These are phyloP conservation scores for Octopus bimaculoides DNA, from an alignment of 1,140 invertebrate genomes.

Conservation along the genomic window DNA sequence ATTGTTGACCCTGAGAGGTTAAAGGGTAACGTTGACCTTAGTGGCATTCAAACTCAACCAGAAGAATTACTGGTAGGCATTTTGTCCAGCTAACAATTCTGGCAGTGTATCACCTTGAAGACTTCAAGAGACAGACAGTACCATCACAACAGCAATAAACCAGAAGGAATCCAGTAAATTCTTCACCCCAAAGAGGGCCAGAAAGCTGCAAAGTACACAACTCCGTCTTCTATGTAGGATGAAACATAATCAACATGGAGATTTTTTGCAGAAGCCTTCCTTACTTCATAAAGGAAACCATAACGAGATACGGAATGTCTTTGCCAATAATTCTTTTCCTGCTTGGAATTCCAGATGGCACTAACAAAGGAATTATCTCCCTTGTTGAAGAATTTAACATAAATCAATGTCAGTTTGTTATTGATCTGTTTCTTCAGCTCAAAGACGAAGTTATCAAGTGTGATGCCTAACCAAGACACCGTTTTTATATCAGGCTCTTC, in stretches of 20 bases:
- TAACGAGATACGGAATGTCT: constrained; percentile 31
- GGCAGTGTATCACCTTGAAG: too few relatives aligned
- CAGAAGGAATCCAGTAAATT: too few relatives aligned
- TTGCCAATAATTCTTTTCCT: constrained; percentile 27
- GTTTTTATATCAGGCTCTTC: neutral
- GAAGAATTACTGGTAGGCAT: too few relatives aligned
- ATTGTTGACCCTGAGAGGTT: too few relatives aligned
- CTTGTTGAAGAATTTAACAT: constrained; percentile 31
- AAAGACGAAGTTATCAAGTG: constrained; percentile 31
- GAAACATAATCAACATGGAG: constrained; percentile 24
- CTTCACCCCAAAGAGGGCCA: constrained; percentile 19
- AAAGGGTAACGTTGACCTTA: too few relatives aligned
- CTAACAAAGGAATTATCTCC: constrained; percentile 27
- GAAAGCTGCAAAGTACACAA: constrained; percentile 31
- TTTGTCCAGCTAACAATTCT: too few relatives aligned
- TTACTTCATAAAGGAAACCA: constrained; percentile 37
- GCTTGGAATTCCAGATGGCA: constrained; percentile 24
- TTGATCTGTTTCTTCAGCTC: constrained; percentile 28
- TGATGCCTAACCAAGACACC: constrained; percentile 26
- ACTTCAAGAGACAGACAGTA: too few relatives aligned
- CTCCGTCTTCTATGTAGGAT: constrained; percentile 31
- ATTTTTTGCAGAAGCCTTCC: constrained; percentile 26
- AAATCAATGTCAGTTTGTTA: constrained; percentile 17
- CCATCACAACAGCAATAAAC: too few relatives aligned
- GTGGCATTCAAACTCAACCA: too few relatives aligned